phyloP scores from a whole-genome alignment of 2,888 invertebrate genomes.

The Polyommatus iphigenia region DNA sequence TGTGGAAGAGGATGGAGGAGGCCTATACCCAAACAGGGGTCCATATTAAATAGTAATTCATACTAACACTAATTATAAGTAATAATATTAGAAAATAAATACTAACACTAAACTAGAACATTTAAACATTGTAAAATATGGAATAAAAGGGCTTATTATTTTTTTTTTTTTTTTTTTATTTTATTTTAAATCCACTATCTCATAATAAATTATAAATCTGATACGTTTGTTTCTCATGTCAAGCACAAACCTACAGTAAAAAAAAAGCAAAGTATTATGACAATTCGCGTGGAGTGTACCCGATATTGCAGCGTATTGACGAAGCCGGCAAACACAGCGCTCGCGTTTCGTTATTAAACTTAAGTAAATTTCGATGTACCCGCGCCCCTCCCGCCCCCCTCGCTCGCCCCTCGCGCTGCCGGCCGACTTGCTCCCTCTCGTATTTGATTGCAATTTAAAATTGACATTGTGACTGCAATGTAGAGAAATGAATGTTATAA shows the following conservation, averaged over 20 bases:
- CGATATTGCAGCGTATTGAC: constrained; percentile 63
- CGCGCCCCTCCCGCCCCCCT: constrained; percentile 51
- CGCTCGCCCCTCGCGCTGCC: constrained; percentile 43
- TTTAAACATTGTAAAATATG: too few relatives aligned
- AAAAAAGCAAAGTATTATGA: background rate
- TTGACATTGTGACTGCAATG: background rate
- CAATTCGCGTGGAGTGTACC: constrained; percentile 43
- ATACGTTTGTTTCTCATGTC: too few relatives aligned
- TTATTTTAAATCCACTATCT: too few relatives aligned
- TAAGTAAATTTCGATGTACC: constrained; percentile 80
- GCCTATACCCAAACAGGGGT: too few relatives aligned
- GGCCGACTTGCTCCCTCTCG: constrained; percentile 33
- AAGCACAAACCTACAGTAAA: background rate
- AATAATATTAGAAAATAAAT: too few relatives aligned
- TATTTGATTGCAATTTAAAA: constrained; percentile 25
- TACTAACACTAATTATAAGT: too few relatives aligned
- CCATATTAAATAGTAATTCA: too few relatives aligned
- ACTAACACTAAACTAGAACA: too few relatives aligned
- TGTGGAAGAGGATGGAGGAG: too few relatives aligned
- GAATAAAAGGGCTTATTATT: too few relatives aligned
- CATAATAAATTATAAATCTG: too few relatives aligned
- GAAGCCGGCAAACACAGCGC: constrained; percentile 73
- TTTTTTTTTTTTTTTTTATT: too few relatives aligned
- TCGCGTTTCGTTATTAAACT: constrained; percentile 77
- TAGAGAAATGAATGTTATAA: background rate